Percentiles rank a stretch among this genome's conserved stretches.
These are phyloP conservation scores for Brachionus manjavacas DNA, from an alignment of 1,140 invertebrate species.

Conservation along the genomic window DNA sequence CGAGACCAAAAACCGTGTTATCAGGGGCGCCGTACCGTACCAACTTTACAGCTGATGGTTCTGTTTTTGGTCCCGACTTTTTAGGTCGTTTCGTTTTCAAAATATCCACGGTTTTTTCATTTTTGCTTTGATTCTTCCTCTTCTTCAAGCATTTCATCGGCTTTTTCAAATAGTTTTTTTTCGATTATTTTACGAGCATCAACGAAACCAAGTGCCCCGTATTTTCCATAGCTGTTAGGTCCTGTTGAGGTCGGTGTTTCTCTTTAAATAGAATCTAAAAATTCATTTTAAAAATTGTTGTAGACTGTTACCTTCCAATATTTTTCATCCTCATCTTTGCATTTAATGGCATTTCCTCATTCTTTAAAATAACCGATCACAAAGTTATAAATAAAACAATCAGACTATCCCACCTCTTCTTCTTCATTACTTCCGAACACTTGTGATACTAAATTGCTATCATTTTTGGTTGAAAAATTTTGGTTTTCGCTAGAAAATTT, in stretches of 20 bases:
- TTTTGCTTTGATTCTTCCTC: not conserved
- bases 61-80: too few relatives aligned
- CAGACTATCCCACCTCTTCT: not conserved
- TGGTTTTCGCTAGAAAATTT: not conserved
- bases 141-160: not conserved
- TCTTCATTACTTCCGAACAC: not conserved
- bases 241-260: constrained; percentile 12
- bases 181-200: not conserved
- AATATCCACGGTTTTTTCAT: not conserved
- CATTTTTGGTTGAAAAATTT: not conserved
- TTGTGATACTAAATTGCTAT: not conserved
- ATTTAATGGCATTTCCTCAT: constrained; percentile 6
- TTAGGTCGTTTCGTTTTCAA: too few relatives aligned
- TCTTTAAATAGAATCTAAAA: not conserved
- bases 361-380: not conserved
- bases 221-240: constrained; percentile 24
- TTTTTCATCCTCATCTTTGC: constrained; percentile 14
- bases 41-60: too few relatives aligned
- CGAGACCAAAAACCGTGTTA: too few relatives aligned
- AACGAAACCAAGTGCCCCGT: not conserved
- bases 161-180: not conserved
- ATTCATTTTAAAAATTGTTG: too few relatives aligned
- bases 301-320: not conserved
- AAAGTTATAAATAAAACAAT: not conserved
- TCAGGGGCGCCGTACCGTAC: too few relatives aligned